phyloP scores from a whole-genome alignment of 2,797 vertebrate genomes.

The Clarias platycephalus region DNA sequence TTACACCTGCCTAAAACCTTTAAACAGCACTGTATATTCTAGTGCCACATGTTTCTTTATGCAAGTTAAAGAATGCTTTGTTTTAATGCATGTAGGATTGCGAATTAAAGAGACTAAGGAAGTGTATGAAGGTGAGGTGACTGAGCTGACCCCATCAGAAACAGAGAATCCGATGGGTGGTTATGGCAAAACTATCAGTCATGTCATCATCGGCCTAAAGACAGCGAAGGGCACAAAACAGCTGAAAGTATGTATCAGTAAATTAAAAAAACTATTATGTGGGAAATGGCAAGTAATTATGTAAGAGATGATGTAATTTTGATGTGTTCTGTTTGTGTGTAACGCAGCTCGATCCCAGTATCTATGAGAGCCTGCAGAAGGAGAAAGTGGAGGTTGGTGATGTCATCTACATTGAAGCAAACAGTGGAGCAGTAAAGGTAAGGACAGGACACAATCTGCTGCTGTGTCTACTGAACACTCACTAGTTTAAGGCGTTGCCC shows the following conservation, averaged over 20 bases:
- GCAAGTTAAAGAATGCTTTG: not conserved
- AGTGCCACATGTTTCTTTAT: not conserved
- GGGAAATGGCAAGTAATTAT: not conserved
- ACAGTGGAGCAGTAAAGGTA: conserved; percentile 99
- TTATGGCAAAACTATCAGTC: conserved; percentile 98
- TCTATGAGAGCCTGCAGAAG: conserved; percentile 98
- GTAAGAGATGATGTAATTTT: not conserved
- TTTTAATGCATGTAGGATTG: conserved; percentile 74
- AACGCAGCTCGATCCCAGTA: conserved; percentile 92
- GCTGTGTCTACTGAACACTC: conserved; percentile 55
- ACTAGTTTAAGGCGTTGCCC: not conserved
- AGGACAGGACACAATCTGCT: conserved; percentile 49
- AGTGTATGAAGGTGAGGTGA: conserved; percentile 98
- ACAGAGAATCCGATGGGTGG: conserved; percentile 99
- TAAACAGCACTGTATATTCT: not conserved
- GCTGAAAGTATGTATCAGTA: conserved; percentile 80
- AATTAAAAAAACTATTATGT: not conserved
- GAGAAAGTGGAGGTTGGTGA: conserved; percentile 96
- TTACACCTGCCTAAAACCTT: too few relatives aligned
- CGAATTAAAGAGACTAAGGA: conserved; percentile 99
- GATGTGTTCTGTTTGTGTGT: conserved; percentile 23
- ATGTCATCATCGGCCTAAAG: conserved; percentile 96
- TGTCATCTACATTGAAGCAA: conserved; percentile 98
- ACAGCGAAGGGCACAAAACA: conserved; percentile 98
- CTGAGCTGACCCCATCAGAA: conserved; percentile 95